Evolutionary conservation across 2,888 invertebrate species (phyloP).

Genomic region (Sinodicranocentrus sp.): DNA sequence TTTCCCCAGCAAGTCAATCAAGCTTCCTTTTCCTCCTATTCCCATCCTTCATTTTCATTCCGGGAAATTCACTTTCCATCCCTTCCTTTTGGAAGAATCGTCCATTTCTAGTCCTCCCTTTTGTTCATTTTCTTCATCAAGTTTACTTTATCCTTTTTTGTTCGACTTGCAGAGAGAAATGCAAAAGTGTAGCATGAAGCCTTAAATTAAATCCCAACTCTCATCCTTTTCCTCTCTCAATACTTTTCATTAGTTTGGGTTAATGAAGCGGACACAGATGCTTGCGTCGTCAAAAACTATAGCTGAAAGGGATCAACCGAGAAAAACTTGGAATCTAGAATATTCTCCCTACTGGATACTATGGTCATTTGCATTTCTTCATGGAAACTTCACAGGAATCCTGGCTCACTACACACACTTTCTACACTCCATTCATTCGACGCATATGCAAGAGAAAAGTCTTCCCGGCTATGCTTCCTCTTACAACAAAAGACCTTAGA

Average conservation of each 20-base stretch:
- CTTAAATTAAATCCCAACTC: slow-evolving; percentile 48
- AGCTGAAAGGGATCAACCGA: slow-evolving; percentile 50
- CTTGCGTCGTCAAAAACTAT: slow-evolving; percentile 64
- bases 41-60: slow-evolving; percentile 47
- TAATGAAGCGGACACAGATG: slow-evolving; percentile 67
- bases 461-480: too few species aligned
- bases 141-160: slow-evolving; percentile 44
- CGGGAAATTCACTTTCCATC: slow-evolving; percentile 48
- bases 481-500: too few species aligned
- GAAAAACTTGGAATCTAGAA: slow-evolving; percentile 20
- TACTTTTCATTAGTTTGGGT: slow-evolving; percentile 65
- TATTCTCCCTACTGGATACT: neutral
- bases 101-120: slow-evolving; percentile 13
- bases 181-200: neutral
- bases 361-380: slow-evolving; percentile 41
- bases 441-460: too few species aligned
- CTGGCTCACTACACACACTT: slow-evolving; percentile 17
- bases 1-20: slow-evolving; percentile 58
- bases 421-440: neutral
- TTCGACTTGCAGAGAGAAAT: neutral
- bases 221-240: slow-evolving; percentile 7
- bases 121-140: slow-evolving; percentile 48
- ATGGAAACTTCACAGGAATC: too few species aligned
- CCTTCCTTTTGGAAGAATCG: slow-evolving; percentile 2
- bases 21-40: slow-evolving; percentile 5